A percentile compares a stretch with the other conserved stretches of the same genome.
phyloP scores from a whole-genome alignment of 1,140 invertebrate genomes.

The Steinernema feltiae region DNA sequence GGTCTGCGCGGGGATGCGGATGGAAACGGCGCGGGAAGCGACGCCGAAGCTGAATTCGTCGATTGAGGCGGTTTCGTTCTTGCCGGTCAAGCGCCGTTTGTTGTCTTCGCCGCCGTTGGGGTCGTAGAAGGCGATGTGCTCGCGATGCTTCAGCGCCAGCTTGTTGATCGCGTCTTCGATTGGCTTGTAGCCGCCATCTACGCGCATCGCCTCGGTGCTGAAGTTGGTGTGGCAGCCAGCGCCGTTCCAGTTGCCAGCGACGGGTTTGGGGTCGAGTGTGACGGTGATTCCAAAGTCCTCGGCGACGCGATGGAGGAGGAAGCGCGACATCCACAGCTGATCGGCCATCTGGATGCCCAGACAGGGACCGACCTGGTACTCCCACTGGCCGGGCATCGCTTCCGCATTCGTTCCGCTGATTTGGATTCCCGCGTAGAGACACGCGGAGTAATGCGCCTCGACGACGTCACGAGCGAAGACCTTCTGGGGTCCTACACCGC shows the following conservation, averaged over 20 bases:
- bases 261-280: conserved; percentile 80
- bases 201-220: conserved; percentile 77
- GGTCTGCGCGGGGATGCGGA: conserved; percentile 74
- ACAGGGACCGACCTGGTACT: conserved; percentile 63
- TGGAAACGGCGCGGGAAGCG: conserved; percentile 72
- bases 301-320: conserved; percentile 73
- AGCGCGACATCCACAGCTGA: conserved; percentile 79
- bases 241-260: conserved; percentile 72
- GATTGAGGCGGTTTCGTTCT: conserved; percentile 75
- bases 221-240: conserved; percentile 80
- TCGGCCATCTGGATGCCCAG: conserved; percentile 76
- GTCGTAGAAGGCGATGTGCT: conserved; percentile 81
- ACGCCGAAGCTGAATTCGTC: conserved; percentile 74
- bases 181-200: conserved; percentile 69
- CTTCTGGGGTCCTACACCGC: conserved; percentile 84
- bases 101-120: conserved; percentile 75
- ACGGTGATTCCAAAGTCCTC: conserved; percentile 79
- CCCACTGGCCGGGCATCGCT: conserved; percentile 76
- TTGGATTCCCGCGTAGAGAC: conserved; percentile 78
- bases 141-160: conserved; percentile 71
- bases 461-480: conserved; percentile 86
- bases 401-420: conserved; percentile 84
- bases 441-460: conserved; percentile 71
- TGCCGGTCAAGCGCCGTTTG: conserved; percentile 72
- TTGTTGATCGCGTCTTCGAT: conserved; percentile 65